phyloP scores from a whole-genome alignment of 2,113 vertebrate species.

The Lepidothrix coronata region DNA sequence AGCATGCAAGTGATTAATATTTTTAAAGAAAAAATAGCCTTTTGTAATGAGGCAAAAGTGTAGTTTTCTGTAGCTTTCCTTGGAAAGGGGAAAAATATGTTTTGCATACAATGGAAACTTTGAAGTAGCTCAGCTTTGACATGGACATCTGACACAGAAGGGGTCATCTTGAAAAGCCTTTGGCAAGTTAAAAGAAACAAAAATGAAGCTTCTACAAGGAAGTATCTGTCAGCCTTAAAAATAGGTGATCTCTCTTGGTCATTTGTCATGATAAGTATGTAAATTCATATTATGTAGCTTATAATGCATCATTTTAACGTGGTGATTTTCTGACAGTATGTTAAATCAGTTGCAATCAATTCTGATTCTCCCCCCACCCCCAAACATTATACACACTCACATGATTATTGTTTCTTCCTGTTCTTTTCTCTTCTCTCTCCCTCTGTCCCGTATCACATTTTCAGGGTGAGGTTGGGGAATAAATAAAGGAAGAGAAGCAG shows the following conservation, averaged over 20 bases:
- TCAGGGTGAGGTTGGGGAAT: background rate
- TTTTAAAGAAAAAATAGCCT: background rate
- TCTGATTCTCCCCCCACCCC: fast-evolving
- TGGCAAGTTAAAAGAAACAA: background rate
- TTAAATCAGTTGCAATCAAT: slow-evolving; percentile 10
- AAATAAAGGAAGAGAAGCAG: background rate
- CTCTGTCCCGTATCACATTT: background rate
- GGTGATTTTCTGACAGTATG: background rate
- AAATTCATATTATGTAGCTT: background rate
- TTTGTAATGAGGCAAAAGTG: background rate
- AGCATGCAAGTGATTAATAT: background rate
- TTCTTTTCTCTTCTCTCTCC: background rate
- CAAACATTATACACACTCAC: background rate
- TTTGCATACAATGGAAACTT: background rate
- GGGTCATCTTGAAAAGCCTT: background rate
- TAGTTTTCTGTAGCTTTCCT: background rate
- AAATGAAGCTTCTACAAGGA: background rate
- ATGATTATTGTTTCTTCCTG: background rate
- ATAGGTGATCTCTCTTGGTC: background rate
- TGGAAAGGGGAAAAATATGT: background rate
- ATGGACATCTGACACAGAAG: background rate
- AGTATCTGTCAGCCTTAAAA: slow-evolving; percentile 3
- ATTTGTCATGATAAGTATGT: background rate
- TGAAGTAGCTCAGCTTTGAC: background rate
- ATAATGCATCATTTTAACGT: background rate